Conservation (phyloP, 2,797 vertebrate species). For the Silurus lanzhouensis region DNA sequence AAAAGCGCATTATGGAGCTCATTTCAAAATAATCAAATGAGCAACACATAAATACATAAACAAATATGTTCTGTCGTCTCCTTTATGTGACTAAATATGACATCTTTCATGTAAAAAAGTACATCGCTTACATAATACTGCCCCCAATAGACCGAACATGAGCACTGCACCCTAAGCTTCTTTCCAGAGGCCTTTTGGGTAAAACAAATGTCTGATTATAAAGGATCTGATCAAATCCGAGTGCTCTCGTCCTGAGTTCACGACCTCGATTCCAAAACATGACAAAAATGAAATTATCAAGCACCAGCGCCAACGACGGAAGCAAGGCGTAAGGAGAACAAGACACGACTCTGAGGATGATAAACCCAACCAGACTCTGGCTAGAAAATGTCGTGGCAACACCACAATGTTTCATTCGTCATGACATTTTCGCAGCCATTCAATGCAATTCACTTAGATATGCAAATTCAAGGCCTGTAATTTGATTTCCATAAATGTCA, state of each 20-base stretch:
- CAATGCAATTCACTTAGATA: slow-evolving; percentile 72
- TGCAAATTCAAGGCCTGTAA: slow-evolving; percentile 73
- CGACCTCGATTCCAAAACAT: slow-evolving; percentile 47
- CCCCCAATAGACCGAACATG: slow-evolving; percentile 65
- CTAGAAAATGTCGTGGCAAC: slow-evolving; percentile 67
- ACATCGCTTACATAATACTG: slow-evolving; percentile 66
- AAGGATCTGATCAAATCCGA: slow-evolving; percentile 39
- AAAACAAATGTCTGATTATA: slow-evolving; percentile 15
- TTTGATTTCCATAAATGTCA: slow-evolving; percentile 80
- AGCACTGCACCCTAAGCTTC: background rate
- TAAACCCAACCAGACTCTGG: slow-evolving; percentile 73
- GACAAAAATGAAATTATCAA: slow-evolving; percentile 43
- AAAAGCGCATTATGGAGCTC: background rate
- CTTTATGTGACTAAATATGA: background rate
- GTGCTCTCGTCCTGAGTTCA: slow-evolving; percentile 25
- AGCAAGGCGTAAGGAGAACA: slow-evolving; percentile 30
- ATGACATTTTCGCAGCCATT: slow-evolving; percentile 79
- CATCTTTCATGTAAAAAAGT: background rate
- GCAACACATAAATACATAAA: slow-evolving; percentile 8
- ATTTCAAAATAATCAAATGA: slow-evolving; percentile 36
- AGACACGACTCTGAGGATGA: slow-evolving; percentile 57
- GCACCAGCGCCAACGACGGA: slow-evolving; percentile 15
- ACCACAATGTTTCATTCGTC: slow-evolving; percentile 70
- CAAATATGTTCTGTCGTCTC: slow-evolving; percentile 14
- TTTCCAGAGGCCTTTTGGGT: background rate